These are phyloP conservation scores for Cossypha polioptera DNA, from an alignment of 2,797 vertebrate species.

Conservation along the genomic window DNA sequence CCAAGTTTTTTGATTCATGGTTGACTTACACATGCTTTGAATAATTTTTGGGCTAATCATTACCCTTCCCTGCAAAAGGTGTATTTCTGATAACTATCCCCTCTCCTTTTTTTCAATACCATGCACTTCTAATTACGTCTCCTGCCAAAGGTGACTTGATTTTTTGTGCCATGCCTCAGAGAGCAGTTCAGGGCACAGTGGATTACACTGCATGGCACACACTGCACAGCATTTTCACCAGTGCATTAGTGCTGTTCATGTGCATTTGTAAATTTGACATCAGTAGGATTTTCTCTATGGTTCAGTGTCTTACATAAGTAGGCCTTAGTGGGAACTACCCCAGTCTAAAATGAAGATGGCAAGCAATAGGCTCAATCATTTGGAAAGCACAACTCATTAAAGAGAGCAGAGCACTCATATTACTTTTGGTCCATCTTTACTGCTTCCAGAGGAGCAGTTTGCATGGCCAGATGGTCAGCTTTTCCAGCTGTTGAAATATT, in stretches of 20 bases:
- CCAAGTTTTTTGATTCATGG: neutral
- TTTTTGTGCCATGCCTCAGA: neutral
- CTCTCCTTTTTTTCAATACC: neutral
- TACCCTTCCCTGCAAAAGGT: neutral
- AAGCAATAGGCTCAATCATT: neutral
- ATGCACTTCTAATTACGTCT: neutral
- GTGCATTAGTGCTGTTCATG: neutral
- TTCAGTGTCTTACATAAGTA: neutral
- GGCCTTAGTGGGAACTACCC: neutral
- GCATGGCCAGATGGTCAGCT: conserved; percentile 10
- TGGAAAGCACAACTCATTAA: neutral
- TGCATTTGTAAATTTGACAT: neutral
- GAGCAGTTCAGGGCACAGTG: neutral
- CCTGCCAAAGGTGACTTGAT: neutral
- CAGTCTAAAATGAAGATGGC: neutral
- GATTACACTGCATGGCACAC: neutral
- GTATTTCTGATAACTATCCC: neutral
- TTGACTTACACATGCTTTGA: neutral
- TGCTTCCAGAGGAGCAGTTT: conserved; percentile 33
- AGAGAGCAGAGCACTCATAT: neutral
- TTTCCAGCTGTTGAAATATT: conserved; percentile 45
- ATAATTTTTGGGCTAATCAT: neutral
- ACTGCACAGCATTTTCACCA: neutral
- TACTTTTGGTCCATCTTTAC: neutral
- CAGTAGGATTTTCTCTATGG: neutral